Evolutionary conservation across 2,113 vertebrate genomes (phyloP), one percentile per base, ranked within the genome.

Genomic region (Eleginops maclovinus): DNA sequence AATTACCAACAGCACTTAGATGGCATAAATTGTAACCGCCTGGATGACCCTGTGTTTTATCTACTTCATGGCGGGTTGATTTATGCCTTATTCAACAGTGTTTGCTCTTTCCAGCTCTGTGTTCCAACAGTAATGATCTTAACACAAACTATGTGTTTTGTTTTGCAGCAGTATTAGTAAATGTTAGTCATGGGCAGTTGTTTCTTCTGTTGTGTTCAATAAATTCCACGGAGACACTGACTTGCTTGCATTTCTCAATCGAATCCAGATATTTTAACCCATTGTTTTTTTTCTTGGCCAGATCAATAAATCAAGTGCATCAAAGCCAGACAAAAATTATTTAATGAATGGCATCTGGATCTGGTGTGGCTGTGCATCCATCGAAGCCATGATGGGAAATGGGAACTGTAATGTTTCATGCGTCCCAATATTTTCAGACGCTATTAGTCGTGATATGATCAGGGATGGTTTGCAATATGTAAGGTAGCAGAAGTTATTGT

Each of bases 301-400:
- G 83, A 93, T 94, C 93, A 91, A 94, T 87, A 89, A 93, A 93
- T 93, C 93, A 93, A 93, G 88, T 90, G 91, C 77, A 88, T 92
- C 83, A 80, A 87, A 73, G 81, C 80, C 81, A 74, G 89, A 88
- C 74, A 77, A 93, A 93, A 90, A 94, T 94, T 92, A 92, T 93
- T 94, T 84, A 91, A 94, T 92, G 85, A 92, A 91, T 79, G 81
- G 79, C 85, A 89, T 89, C 81, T 85, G 87, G 85, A 75, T 83
- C 61, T 79, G 58, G 68, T 74, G 82, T 75, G 84, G 61, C 78
- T 83, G 36, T 64, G 59, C 51, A 46, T 77, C 71, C 54, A 68
- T 64, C 36, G 14, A 21, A 79, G 75, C 55, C 67, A 61, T 60
- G 55, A 84, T 49, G 40, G 60, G 36, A 60, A n/a, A 50, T 54